Percentiles rank a stretch among this genome's conserved stretches.
Conservation (phyloP, 2,888 invertebrate species). For the Pterobdella sp. region DNA sequence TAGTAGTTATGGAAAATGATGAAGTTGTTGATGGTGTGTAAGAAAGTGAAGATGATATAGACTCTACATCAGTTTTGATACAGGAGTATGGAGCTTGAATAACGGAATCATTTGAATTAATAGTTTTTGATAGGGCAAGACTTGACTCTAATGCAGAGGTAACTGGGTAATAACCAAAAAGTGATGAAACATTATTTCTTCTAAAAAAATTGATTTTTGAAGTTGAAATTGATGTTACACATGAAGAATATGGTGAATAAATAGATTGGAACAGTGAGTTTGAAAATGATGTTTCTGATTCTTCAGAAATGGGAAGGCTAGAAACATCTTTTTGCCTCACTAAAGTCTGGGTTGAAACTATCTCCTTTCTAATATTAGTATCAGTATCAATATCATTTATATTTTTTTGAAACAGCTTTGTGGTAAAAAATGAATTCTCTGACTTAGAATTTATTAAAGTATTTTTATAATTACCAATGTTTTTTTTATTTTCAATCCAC, state of each 20-base stretch:
- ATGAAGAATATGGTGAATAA: not conserved
- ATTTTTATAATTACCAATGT: not conserved
- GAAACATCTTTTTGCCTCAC: too few relatives aligned
- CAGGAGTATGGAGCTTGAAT: not conserved
- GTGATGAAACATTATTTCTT: constrained; percentile 2
- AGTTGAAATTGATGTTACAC: not conserved
- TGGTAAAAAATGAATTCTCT: not conserved
- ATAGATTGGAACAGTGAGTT: not conserved
- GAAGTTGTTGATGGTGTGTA: not conserved
- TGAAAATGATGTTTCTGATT: not conserved
- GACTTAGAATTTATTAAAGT: not conserved
- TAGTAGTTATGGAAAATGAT: not conserved
- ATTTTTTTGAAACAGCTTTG: too few relatives aligned
- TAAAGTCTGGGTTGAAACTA: too few relatives aligned
- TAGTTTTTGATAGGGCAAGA: not conserved
- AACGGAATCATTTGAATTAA: not conserved
- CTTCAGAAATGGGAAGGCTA: not conserved
- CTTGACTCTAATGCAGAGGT: not conserved
- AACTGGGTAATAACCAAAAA: not conserved
- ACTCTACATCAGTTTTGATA: not conserved
- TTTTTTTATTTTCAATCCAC: not conserved
- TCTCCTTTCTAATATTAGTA: too few relatives aligned
- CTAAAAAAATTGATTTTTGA: not conserved
- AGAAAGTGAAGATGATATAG: not conserved
- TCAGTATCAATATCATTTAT: too few relatives aligned